Base-by-base conservation (phyloP, 2,113 vertebrate species). In the Vimba vimba region DNA sequence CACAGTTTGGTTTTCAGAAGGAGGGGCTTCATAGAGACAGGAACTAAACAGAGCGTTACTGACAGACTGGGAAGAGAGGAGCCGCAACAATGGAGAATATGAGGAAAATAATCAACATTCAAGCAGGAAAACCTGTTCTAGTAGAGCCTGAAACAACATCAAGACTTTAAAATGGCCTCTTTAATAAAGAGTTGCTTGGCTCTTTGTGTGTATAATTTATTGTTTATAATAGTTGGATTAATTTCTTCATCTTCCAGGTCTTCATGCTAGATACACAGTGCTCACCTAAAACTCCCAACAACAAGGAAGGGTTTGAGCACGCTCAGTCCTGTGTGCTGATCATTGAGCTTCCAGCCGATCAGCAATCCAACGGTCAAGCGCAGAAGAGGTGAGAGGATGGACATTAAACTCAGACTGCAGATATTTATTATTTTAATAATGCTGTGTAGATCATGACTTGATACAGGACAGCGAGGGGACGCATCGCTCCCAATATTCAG, bases 211-310 rank as follows among this genome's bases (percentile, higher is more conserved):
- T 52, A 52, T 33, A 30, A 55, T 52, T 30, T 1, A 19, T 25
- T 52, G 17, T 15, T 76, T 36, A 30, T 71, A 74, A 47, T 17
- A 12, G n/a, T 25, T 25, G 47, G n/a, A 36, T 30, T 10, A 11
- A 17, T 39, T 50, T 64, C 62, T 36, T 78, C 30, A 75, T 57
- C n/a, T 71, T 64, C 79, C 90, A 99, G 98, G 98, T 99, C 27
- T 99, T 99, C 43, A 98, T 99, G 97, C 90, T 99, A 90, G 98
- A 99, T 88, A 97, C 96, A 1, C 98, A 99, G 90, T 97, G 97
- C 85, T 98, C 97, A 9, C 97, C 98, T 1, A 99, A 98, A 94
- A 99, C 98, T 0, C 98, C 98, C 30, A 99, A 94, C 94, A 98
- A 94, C 93, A 97, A 97, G 88, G 97, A 98, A 47, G 97, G 97